These are phyloP conservation scores for Drosophila mulleri DNA, from an alignment of 2,888 invertebrate genomes.

Conservation along the genomic window DNA sequence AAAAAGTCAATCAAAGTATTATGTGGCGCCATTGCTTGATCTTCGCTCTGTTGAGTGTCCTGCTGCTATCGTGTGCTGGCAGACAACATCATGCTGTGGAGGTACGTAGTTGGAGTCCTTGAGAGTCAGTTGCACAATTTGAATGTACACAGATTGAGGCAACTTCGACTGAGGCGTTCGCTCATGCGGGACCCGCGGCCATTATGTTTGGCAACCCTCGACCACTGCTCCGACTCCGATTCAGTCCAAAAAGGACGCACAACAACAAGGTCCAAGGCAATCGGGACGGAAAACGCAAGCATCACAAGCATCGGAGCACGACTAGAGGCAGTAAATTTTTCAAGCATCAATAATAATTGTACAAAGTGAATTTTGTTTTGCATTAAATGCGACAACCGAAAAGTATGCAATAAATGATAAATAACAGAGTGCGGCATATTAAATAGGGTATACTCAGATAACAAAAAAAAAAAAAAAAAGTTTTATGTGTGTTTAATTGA, in stretches of 20 bases:
- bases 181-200: not conserved
- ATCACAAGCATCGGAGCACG: not conserved
- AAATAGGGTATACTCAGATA: not conserved
- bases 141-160: conserved; percentile 1
- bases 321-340: not conserved
- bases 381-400: conserved; percentile 26
- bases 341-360: not conserved
- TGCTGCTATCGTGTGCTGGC: not conserved
- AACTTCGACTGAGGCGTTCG: not conserved
- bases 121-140: not conserved
- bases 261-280: not conserved
- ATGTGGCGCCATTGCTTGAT: conserved; percentile 32
- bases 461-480: not conserved
- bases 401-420: conserved; percentile 49
- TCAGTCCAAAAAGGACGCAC: not conserved
- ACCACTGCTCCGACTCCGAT: not conserved
- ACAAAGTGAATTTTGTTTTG: not conserved
- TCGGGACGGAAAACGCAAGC: not conserved
- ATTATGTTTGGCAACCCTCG: conserved; percentile 28
- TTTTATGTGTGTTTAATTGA: not conserved
- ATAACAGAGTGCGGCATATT: not conserved
- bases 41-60: conserved; percentile 1
- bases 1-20: not conserved
- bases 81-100: not conserved
- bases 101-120: conserved; percentile 14